Evolutionary conservation across 2,888 invertebrate species (phyloP), one percentile per base, ranked within the genome.

Genomic region (Mylabris sibirica): DNA sequence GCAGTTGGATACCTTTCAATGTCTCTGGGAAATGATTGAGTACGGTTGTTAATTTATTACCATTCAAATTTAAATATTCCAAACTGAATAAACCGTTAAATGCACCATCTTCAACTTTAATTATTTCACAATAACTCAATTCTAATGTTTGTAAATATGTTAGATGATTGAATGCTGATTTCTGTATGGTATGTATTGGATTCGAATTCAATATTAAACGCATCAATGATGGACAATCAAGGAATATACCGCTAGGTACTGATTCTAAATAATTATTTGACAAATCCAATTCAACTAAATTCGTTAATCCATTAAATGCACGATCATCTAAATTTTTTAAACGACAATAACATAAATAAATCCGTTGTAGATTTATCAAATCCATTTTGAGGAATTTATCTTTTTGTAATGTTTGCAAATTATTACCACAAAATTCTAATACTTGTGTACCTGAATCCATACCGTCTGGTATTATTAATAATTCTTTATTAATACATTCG

Each of bases 361-460:
- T 92, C 84, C 94, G 93, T 85, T 97, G 96, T 72, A 97, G 87
- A 86, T 97, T 95, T 72, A 93, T 89, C 77, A 97, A 86, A 61
- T 92, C 92, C 80, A 94, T 88, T 76, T 90, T 90, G 73, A 91
- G 89, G 80, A 97, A 96, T 44, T 92, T 90, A 84, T 95, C 93
- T 75, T 91, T 90, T 74, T 91, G 92, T 73, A 97, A 86, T 24
- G 90, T 90, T 84, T 93, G 91, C 73, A 97, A 86, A 78, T 93
- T 92, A 85, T 96, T 97, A 64, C 92, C 93, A 49, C 92, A 89
- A 80, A 96, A 90, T 83, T 96, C 94, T 66, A 96, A 87, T 44
- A 96, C 96, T 87, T 96, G 95, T 0, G 96, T 96, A 79, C 92
- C 93, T 26, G 91, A 89, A 82, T 95, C 93, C 78, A 96, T 90